Evolutionary conservation across 1,140 invertebrate genomes (phyloP).

Genomic region (Solenopsis invicta): DNA sequence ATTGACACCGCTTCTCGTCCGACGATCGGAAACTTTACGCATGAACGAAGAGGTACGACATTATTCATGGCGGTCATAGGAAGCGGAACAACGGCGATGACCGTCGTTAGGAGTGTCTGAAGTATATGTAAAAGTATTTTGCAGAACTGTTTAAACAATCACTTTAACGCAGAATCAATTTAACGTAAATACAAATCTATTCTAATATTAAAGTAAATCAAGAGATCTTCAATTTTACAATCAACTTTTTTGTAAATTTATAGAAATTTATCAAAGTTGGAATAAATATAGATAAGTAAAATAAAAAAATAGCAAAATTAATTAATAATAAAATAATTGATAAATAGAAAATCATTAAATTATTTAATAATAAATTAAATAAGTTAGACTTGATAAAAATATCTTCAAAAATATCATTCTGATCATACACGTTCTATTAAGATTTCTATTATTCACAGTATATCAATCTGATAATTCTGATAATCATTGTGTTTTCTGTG

Average conservation of each 20-base stretch:
- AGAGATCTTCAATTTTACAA: background rate
- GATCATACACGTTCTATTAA: background rate
- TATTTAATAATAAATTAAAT: background rate
- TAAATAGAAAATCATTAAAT: background rate
- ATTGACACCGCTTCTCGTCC: constrained; percentile 72
- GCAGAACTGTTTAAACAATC: constrained; percentile 6
- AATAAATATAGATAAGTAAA: background rate
- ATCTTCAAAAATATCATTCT: background rate
- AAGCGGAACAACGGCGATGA: constrained; percentile 72
- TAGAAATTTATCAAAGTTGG: background rate
- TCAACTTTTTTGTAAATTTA: background rate
- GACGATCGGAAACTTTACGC: constrained; percentile 76
- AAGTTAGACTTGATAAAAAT: background rate
- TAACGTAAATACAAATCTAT: background rate
- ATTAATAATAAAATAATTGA: constrained; percentile 2
- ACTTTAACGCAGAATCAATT: background rate
- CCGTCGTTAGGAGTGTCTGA: constrained; percentile 58
- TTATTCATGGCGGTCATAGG: constrained; percentile 73
- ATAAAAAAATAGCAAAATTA: background rate
- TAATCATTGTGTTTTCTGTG: background rate
- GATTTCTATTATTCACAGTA: background rate
- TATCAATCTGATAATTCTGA: background rate
- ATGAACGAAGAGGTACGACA: constrained; percentile 73
- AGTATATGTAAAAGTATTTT: constrained; percentile 14
- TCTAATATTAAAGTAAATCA: background rate